Conservation (phyloP, 2,797 vertebrate species). For the Simalia tracyae region DNA sequence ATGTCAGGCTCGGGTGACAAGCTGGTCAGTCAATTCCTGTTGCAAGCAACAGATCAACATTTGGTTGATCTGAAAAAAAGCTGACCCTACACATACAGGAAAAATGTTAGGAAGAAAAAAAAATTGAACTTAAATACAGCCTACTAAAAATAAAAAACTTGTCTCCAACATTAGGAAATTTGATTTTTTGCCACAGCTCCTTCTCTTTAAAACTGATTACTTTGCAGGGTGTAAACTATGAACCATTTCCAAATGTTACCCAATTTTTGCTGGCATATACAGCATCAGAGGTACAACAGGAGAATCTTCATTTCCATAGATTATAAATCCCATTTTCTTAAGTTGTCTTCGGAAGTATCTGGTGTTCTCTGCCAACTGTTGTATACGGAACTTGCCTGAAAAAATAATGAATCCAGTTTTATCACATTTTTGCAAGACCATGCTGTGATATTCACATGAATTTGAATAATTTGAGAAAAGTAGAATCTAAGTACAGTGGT, state of each 20-base stretch:
- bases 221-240: background rate
- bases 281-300: constrained; percentile 96
- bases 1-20: too few species aligned
- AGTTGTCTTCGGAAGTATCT: constrained; percentile 90
- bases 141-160: background rate
- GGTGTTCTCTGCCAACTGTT: constrained; percentile 90
- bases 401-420: constrained; percentile 11
- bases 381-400: constrained; percentile 84
- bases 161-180: background rate
- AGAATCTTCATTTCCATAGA: constrained; percentile 94
- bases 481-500: constrained; percentile 1
- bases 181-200: background rate
- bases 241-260: constrained; percentile 62
- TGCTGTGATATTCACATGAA: background rate
- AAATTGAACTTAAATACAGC: background rate
- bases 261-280: constrained; percentile 98
- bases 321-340: constrained; percentile 92
- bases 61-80: too few species aligned
- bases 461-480: background rate
- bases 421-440: background rate
- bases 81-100: background rate
- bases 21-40: too few species aligned
- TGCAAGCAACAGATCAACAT: too few species aligned
- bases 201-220: background rate
- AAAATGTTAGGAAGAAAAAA: too few species aligned